Base-by-base conservation (phyloP, 2,888 invertebrate genomes). In the Auanema freiburgensis region DNA sequence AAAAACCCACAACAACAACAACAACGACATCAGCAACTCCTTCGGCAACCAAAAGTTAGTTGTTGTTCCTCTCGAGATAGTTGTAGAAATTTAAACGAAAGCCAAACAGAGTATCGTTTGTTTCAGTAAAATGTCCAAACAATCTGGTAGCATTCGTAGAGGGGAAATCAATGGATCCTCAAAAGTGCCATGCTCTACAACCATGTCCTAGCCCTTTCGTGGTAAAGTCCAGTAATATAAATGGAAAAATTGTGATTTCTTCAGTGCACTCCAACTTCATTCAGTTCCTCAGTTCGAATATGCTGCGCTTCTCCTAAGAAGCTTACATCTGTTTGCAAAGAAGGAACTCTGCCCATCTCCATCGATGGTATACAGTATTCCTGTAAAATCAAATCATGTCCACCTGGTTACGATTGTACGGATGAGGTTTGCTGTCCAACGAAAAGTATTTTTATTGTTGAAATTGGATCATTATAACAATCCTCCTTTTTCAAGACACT, bases 261-360 rank as follows among this genome's bases (percentile, higher is more conserved):
- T 50, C 42, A 62, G 62, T 62, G 62, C 40, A 16, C 53, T 1
- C 56, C 56, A 10, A 53, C 57, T n/a, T 33, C 50, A 12, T 14
- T 25, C 5, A 18, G 18, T 8, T 41, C 56, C 6, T 18, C 56
- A 5, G n/a, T 53, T 43, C 57, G 63, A 14, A 41, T 63, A 23
- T 63, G 63, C 42, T 63, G 63, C 25, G 18, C 14, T 16, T n/a
- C 24, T 14, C 23, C 23, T 50, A 49, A 41, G 55, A 44, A 18
- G 25, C 46, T 21, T 12, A 50, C 16, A 40, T 16, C 25, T 16
- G 18, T 41, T 1, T 67, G 67, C 58, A 33, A 18, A 2, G 46
- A 64, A n/a, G 67, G 67, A 18, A 58, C 64, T 16, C 53, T 64
- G 43, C 56, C 67, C 1, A 46, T 67, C 12, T 67, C 67, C 5